These are phyloP conservation scores for Bettongia penicillata DNA, from an alignment of 2,113 vertebrate species.

Conservation along the genomic window DNA sequence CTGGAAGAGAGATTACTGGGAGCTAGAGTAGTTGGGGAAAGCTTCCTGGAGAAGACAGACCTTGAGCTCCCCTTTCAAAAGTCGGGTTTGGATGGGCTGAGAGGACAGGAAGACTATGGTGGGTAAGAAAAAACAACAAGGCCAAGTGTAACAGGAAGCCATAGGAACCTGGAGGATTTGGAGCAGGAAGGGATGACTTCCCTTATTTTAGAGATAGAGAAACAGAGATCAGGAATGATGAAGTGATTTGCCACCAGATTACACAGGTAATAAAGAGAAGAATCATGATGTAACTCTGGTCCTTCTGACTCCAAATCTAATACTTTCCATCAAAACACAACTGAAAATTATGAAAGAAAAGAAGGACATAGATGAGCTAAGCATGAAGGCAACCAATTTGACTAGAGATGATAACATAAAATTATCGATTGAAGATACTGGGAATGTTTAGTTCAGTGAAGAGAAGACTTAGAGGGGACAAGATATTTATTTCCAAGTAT, in stretches of 20 bases:
- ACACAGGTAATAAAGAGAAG: background rate
- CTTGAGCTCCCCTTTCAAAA: background rate
- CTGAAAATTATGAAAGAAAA: background rate
- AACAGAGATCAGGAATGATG: background rate
- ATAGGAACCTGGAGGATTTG: background rate
- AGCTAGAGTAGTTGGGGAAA: background rate
- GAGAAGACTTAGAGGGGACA: background rate
- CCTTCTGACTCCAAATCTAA: too few species aligned
- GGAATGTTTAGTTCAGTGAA: background rate
- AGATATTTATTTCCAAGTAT: background rate
- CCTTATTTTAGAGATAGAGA: background rate
- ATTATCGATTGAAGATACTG: background rate
- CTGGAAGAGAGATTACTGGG: background rate
- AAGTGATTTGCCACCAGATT: background rate
- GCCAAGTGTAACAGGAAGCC: background rate
- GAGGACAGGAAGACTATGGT: too few species aligned
- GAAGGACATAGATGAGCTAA: background rate
- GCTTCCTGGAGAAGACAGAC: background rate
- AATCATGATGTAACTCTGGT: background rate
- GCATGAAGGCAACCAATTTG: background rate
- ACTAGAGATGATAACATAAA: background rate
- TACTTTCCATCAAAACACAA: background rate
- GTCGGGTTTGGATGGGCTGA: background rate
- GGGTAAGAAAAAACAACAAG: background rate
- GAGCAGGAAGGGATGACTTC: background rate